Base-by-base conservation (phyloP, 2,888 invertebrate species). In the Protophormia terraenovae region DNA sequence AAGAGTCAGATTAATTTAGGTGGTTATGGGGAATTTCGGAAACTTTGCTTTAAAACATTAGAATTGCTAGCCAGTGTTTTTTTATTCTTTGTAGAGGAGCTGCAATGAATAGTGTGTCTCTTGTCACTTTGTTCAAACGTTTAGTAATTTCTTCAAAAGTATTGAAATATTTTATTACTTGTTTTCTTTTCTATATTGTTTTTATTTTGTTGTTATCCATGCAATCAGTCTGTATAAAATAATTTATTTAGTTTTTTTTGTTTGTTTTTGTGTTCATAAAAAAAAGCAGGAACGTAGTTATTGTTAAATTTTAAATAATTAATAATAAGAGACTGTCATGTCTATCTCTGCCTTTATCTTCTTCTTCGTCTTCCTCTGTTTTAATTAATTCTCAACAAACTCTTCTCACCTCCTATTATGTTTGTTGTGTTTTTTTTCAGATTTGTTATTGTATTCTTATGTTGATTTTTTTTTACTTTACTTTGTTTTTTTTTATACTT, bases 211-310 rank as follows among this genome's bases (percentile, higher is more conserved):
- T 41, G 67, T 14, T 67, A 27, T 69, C 38, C 62, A 50, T 47
- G 53, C 76, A 73, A 67, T 83, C 86, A 84, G 83, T 86, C 83
- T 84, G 60, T 83, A 66, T 29, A 77, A 55, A 64, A 79, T 47
- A 47, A 47, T 62, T 24, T 73, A 7, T 72, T 14, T 50, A n/a
- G n/a, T 62, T 71, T 53, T 60, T 53, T 67, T 53, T 45, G 3
- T 38, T 66, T 64, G 32, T 45, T 47, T 67, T 78, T 73, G 22
- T 22, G 19, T 76, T 64, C 14, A 58, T 71, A 76, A 50, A 76
- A 77, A 69, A 77, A 73, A 77, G n/a, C 79, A 80, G 83, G 83
- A 83, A 76, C 83, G 66, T 76, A 35, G 38, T 66, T 67, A 67
- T 75, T 78, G 41, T 66, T 71, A 45, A 69, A 38, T 55, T 41